Evolutionary conservation across 2,888 invertebrate species (phyloP), one percentile per base, ranked within the genome.

Genomic region (Noctua comes): DNA sequence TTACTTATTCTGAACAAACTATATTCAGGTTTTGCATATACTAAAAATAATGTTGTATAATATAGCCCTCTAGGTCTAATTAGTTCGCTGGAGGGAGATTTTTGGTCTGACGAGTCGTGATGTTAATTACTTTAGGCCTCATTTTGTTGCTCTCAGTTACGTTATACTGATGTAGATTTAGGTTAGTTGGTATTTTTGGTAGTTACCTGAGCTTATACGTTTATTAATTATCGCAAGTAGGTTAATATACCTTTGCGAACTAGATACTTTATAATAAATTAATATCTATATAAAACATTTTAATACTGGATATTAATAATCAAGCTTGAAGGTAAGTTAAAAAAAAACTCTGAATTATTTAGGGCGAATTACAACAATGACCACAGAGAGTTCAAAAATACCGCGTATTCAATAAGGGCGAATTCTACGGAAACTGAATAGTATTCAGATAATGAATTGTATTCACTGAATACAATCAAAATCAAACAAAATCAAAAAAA

Each of bases 81-180:
- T 80, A 75, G 21, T 66, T 51, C 16, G n/a, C 48, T 59, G 16
- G 57, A 80, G 46, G 11, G 36, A 21, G 31, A 64, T 65, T 74
- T 79, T 57, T 74, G 51, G 24, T 27, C 27, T 51, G 48, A 75
- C 13, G 64, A 65, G 57, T 59, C 51, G 16, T 40, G 24, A 68
- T 43, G 40, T 73, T 68, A 80, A 68, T 68, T 59, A n/a, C 3
- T 1, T 57, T 7, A 16, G 16, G 16, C 27, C 31, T 36, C 46
- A 48, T 48, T 40, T 80, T 43, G 27, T 48, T 68, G 31, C 21
- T 0, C 18, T 1, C 8, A 27, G 11, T 13, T 65, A 51, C 7
- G 27, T 27, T 13, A 43, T 59, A 71, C 18, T 36, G 40, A 65
- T 62, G 16, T 46, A 36, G 4, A 62, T 36, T 48, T 16, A 48